These are phyloP conservation scores for Erebia palarica DNA, from an alignment of 2,888 invertebrate genomes.

Conservation along the genomic window DNA sequence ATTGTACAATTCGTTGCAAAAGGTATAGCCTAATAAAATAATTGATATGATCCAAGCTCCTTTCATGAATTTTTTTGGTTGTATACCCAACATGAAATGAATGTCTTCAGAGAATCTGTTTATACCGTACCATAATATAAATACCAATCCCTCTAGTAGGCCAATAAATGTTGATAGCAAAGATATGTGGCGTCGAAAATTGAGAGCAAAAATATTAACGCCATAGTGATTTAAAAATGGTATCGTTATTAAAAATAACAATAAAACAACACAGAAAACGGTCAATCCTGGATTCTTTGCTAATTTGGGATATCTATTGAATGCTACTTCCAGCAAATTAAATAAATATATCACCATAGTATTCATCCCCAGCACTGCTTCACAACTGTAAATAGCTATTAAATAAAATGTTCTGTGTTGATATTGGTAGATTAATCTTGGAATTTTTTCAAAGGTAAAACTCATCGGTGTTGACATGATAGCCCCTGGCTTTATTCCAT, in stretches of 20 bases:
- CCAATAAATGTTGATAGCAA: slow-evolving; percentile 50
- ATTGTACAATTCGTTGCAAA: slow-evolving; percentile 47
- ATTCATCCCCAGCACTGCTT: slow-evolving; percentile 51
- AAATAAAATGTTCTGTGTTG: slow-evolving; percentile 53
- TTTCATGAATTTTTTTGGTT: slow-evolving; percentile 60
- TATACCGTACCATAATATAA: slow-evolving; percentile 67
- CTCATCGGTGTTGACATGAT: slow-evolving; percentile 49
- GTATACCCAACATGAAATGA: slow-evolving; percentile 74
- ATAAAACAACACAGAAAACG: slow-evolving; percentile 44
- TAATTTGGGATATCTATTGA: slow-evolving; percentile 46
- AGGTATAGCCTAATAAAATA: slow-evolving; percentile 50
- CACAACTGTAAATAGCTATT: slow-evolving; percentile 52
- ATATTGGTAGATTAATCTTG: slow-evolving; percentile 58
- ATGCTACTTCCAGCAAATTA: slow-evolving; percentile 53
- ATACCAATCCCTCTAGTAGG: slow-evolving; percentile 57
- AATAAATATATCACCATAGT: slow-evolving; percentile 51
- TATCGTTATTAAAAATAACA: slow-evolving; percentile 55
- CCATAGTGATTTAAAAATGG: slow-evolving; percentile 57
- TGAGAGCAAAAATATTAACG: slow-evolving; percentile 44
- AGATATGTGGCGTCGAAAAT: slow-evolving; percentile 47
- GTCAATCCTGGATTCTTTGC: slow-evolving; percentile 56
- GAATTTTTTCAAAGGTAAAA: slow-evolving; percentile 61
- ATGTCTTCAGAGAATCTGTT: slow-evolving; percentile 70
- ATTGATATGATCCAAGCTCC: slow-evolving; percentile 54
- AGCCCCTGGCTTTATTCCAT: slow-evolving; percentile 44